phyloP scores from a whole-genome alignment of 2,888 invertebrate species.

The Ganaspis brasiliensis region DNA sequence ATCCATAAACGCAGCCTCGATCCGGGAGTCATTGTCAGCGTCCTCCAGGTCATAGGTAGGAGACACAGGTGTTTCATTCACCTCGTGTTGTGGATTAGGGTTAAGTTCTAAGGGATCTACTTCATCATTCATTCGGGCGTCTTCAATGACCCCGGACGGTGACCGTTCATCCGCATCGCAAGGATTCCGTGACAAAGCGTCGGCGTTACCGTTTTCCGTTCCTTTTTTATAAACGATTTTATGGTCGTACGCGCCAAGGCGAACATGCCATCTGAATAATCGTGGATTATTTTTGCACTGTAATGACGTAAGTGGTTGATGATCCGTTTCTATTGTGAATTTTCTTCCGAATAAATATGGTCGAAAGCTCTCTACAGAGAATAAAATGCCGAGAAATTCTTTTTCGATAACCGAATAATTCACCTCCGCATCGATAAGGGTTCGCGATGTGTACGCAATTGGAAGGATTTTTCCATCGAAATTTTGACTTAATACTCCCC shows the following conservation, averaged over 20 bases:
- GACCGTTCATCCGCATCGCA: no score
- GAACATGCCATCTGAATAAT: constrained; percentile 38
- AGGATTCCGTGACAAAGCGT: no score
- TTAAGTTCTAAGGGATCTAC: no score
- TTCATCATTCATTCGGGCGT: no score
- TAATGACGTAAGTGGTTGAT: constrained; percentile 41
- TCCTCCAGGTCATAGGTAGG: no score
- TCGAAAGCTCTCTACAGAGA: constrained; percentile 42
- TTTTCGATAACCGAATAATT: constrained; percentile 50
- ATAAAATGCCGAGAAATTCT: constrained; percentile 40
- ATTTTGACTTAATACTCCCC: constrained; percentile 46
- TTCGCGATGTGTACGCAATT: constrained; percentile 43
- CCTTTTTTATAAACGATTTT: not conserved
- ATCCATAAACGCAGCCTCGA: no score
- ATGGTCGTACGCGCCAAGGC: not conserved
- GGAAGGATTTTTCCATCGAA: constrained; percentile 52
- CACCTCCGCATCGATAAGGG: constrained; percentile 37
- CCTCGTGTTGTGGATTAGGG: no score
- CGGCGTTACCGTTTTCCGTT: no score
- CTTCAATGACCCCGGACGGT: no score
- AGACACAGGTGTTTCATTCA: no score
- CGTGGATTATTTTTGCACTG: not conserved
- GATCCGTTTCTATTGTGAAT: constrained; percentile 45
- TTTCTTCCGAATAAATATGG: constrained; percentile 45
- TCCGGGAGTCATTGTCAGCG: no score